phyloP scores from a whole-genome alignment of 2,888 invertebrate genomes.

The Hydriomena furcata region DNA sequence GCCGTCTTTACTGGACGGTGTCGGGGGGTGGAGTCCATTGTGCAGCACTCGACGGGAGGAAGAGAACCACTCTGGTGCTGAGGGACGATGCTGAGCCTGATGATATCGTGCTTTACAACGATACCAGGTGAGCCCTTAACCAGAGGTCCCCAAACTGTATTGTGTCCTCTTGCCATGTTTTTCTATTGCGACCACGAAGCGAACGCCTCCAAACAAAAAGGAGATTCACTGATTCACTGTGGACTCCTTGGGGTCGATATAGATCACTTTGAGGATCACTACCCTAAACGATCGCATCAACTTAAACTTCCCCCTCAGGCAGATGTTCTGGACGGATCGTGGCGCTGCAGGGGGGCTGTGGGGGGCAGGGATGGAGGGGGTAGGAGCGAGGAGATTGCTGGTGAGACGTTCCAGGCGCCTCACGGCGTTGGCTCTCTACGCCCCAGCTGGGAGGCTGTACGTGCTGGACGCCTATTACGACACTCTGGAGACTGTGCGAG shows the following conservation, averaged over 20 bases:
- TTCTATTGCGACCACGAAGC: too few species aligned
- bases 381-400: constrained; percentile 77
- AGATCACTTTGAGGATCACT: too few species aligned
- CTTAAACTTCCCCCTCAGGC: too few species aligned
- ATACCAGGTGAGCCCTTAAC: constrained; percentile 49
- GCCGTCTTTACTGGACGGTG: constrained; percentile 88
- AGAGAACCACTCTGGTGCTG: constrained; percentile 78
- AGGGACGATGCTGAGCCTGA: constrained; percentile 85
- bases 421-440: constrained; percentile 89
- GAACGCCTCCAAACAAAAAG: too few species aligned
- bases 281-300: too few species aligned
- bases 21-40: constrained; percentile 61
- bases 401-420: constrained; percentile 87
- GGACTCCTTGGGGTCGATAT: too few species aligned
- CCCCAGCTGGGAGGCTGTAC: constrained; percentile 89
- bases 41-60: constrained; percentile 83
- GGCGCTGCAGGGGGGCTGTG: constrained; percentile 86
- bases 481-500: constrained; percentile 86
- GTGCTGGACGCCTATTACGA: constrained; percentile 92
- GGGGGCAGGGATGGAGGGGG: constrained; percentile 86
- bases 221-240: too few species aligned
- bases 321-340: constrained; percentile 89
- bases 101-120: constrained; percentile 88
- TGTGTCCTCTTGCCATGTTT: too few species aligned
- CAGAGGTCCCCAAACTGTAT: too few species aligned